Conservation (phyloP, 1,140 invertebrate genomes). For the Metaphire vulgaris region DNA sequence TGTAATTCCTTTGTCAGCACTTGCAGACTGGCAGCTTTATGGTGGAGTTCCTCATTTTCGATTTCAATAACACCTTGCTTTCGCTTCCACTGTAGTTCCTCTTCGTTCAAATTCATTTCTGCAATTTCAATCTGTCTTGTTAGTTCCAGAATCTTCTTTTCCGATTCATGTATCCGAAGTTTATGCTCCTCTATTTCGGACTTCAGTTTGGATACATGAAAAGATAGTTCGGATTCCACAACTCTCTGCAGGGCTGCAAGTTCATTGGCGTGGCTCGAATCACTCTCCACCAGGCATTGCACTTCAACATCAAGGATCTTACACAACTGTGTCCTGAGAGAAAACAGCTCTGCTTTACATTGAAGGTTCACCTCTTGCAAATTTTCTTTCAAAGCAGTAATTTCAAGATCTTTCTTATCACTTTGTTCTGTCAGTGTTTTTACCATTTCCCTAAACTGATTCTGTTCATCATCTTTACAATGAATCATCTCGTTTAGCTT, state of each 20-base stretch:
- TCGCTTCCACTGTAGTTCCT: not conserved
- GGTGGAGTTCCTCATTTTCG: not conserved
- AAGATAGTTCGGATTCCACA: not conserved
- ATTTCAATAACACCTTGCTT: not conserved
- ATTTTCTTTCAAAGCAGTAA: not conserved
- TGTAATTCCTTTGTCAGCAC: not conserved
- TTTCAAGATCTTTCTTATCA: not conserved
- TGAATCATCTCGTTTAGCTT: not conserved
- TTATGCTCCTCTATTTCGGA: not conserved
- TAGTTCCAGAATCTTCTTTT: not conserved
- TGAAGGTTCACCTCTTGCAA: not conserved
- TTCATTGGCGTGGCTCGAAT: not conserved
- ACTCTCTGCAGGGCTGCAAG: not conserved
- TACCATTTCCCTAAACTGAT: not conserved
- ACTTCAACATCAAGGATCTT: not conserved
- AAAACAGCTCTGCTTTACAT: not conserved
- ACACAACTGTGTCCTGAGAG: not conserved
- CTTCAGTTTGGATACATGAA: not conserved
- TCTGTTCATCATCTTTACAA: not conserved
- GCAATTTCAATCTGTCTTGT: not conserved
- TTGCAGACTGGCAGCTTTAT: not conserved
- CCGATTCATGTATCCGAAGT: not conserved
- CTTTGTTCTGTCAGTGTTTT: not conserved
- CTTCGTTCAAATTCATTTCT: not conserved
- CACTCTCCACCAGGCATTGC: not conserved